Evolutionary conservation across 1,140 invertebrate species (phyloP), one percentile per base, ranked within the genome.

Genomic region (Chionoecetes opilio): DNA sequence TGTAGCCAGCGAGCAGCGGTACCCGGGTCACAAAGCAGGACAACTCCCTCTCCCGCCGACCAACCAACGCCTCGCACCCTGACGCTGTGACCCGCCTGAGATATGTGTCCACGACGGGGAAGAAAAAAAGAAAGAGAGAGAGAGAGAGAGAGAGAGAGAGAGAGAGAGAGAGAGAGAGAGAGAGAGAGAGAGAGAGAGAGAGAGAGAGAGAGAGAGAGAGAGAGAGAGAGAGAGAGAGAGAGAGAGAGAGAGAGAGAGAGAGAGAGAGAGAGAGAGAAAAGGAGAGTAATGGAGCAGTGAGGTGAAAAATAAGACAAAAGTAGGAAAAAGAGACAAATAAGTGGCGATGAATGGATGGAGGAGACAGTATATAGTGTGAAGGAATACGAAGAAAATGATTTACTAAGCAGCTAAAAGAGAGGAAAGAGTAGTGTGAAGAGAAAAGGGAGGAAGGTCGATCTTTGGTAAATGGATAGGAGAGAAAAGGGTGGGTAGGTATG

Each of bases 1-100:
- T n/a, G 63, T 86, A 93, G 86, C 86, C 89, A 34, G 89, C 89
- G 89, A 93, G 82, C 82, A 93, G 92, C 92, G 84, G 92, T 93
- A 93, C 92, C 84, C 31, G 29, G 92, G 92, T 86, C 84, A 85
- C 88, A 21, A 87, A 17, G 37, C 35, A 29, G n/a, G 92, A 93
- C 92, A 93, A 91, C 92, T 87, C 92, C 92, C 53, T 75, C 31
- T 75, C 9, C 75, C 53, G n/a, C 91, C 31, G 31, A 35, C 9
- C 75, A 31, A 11, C 91, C 31, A 14, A 35, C 63, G 53, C 32
- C 31, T 82, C 63, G 14, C 14, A 8, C 91, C 34, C 32, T 31
- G 29, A 21, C 88, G 9, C 34, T 38, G 37, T 90, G 29, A 14
- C 46, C 88, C 88, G 88, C 35, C 37, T 38, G 63, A 75, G 63